Evolutionary conservation across 1,140 invertebrate species (phyloP), one percentile per base, ranked within the genome.

Genomic region (Melanaphis sacchari): DNA sequence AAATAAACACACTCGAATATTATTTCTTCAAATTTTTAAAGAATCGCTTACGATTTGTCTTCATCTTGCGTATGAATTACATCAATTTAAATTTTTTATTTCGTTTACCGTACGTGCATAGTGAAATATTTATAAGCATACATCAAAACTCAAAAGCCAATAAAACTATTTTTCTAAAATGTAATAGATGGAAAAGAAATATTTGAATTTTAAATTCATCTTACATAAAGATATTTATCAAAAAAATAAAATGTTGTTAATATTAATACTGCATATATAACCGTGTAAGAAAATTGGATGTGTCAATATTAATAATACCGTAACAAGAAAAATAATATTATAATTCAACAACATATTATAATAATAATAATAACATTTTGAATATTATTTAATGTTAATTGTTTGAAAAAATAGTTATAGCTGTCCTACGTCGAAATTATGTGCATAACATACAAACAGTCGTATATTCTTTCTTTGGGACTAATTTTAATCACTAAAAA

Each of bases 31-130:
- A 84, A 38, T 40, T 22, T 24, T 3, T 84, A 41, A 43, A 85
- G 15, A 85, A 85, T 85, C 15, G 26, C 43, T 85, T 43, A 43
- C 84, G 84, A 43, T 85, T 85, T 85, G 26, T 41, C 84, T 85
- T 31, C 41, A 31, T 43, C 84, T 26, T 31, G 38, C 84, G 11
- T 41, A 41, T 31, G 15, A 85, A 85, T 85, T 40, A 26, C 26
- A 85, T 85, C 84, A 40, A 31, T 85, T 43, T 43, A 43, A n/a
- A 84, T 85, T 85, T 85, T 41, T 85, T 41, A 40, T 85, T 85
- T 18, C 84, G 9, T 6, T 85, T 85, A 85, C 82, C 40, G 11
- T 85, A 6, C 26, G 26, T 18, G 15, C 31, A 31, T 26, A 26
- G 24, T 43, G 84, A 43, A 26, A 43, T 31, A 43, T 85, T 41